Base-by-base conservation (phyloP, 1,140 invertebrate species). In the Drosophila parabipectinata region DNA sequence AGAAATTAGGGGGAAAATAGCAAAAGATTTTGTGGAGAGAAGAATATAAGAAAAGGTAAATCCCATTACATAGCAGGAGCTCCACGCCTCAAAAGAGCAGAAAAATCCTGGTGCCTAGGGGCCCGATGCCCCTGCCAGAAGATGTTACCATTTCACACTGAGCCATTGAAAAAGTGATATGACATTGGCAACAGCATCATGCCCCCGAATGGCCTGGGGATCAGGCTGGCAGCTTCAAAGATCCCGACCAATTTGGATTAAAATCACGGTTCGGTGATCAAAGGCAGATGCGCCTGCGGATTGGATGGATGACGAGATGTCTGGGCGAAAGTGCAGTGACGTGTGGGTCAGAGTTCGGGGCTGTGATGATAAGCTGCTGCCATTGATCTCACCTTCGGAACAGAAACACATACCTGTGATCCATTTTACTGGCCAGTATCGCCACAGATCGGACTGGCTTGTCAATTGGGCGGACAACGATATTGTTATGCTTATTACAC, bases 401-500 rank as follows among this genome's bases (percentile, higher is more conserved):
- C 14, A 18, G 7, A 44, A 44, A 8, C n/a, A 10, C 26, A 47
- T 80, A 89, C 79, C 88, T 90, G 72, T 90, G 82, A 90, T 90
- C 74, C 72, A 80, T 78, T 87, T 87, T 83, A 87, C 63, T 62
- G 63, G 68, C 77, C 75, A 71, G 57, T 72, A 69, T 64, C 68
- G 78, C 82, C 80, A 63, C 64, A 85, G 74, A 85, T 87, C 50
- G 73, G 57, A 39, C 59, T 71, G 76, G 51, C 83, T 77, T 88
- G 83, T 88, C 83, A 88, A 88, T 88, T 88, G 83, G 83, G 83
- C 83, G 84, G 83, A 88, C 83, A 88, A 82, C 83, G 78, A 84
- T 85, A 90, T 90, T 90, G 88, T 90, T 90, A 90, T 90, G 90
- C 84, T 87, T 87, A 89, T 91, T 91, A 91, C 81, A 89, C 84